Percentiles rank a stretch among this genome's conserved stretches.
These are phyloP conservation scores for Papilio elwesi DNA, from an alignment of 2,888 invertebrate species.

Conservation along the genomic window DNA sequence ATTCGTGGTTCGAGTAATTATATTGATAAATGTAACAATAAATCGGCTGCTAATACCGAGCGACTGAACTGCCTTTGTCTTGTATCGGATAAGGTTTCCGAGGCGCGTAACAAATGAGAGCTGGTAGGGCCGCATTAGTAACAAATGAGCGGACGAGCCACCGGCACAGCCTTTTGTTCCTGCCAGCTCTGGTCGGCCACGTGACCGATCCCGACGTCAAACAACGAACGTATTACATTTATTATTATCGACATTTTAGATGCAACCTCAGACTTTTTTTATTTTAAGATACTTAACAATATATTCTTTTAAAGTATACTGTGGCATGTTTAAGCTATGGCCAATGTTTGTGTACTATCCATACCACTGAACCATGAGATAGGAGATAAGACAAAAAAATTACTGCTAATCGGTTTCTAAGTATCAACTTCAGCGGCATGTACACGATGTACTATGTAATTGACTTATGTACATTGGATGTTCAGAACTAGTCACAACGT, in stretches of 20 bases:
- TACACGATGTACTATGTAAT: no score
- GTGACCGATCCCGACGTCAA: not conserved
- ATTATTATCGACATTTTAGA: constrained; percentile 1
- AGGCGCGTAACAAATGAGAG: not conserved
- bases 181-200: not conserved
- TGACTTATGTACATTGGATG: no score
- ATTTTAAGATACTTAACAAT: not conserved
- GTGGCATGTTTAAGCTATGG: no score
- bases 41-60: not conserved
- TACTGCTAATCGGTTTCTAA: no score
- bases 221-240: constrained; percentile 2
- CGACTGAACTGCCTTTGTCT: constrained; percentile 1
- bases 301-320: no score
- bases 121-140: not conserved
- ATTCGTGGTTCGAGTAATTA: not conserved
- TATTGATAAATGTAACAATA: not conserved
- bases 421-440: no score
- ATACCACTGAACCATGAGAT: no score
- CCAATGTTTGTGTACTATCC: no score
- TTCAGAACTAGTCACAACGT: no score
- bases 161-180: not conserved
- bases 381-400: no score
- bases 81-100: not conserved
- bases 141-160: not conserved
- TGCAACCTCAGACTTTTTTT: not conserved